Percentiles rank a stretch among this genome's conserved stretches.
Conservation (phyloP, 2,113 vertebrate genomes). For the Carassius auratus region DNA sequence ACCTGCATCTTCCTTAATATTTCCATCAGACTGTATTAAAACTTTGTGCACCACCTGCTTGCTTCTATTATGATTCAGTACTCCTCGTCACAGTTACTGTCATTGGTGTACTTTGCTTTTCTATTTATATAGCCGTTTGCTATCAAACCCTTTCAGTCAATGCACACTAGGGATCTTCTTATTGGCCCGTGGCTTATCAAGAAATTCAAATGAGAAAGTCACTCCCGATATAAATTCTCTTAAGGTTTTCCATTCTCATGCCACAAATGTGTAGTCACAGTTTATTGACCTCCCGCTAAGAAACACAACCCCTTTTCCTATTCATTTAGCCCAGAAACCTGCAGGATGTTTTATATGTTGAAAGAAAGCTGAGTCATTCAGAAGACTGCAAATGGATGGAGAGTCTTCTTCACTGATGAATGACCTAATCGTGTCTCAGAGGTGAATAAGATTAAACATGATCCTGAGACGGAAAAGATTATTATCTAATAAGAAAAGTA, state of each 20-base stretch:
- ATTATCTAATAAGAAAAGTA: conserved; percentile 10
- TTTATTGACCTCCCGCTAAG: conserved; percentile 57
- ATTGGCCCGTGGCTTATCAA: conserved; percentile 58
- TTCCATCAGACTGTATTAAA: not conserved
- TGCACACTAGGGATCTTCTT: conserved; percentile 58
- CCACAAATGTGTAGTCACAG: conserved; percentile 50
- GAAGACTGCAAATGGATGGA: not conserved
- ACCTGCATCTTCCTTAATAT: not conserved
- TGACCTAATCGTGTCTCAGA: conserved; percentile 3
- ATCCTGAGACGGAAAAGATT: conserved; percentile 12
- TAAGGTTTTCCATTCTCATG: conserved; percentile 53
- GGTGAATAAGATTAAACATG: conserved; percentile 7
- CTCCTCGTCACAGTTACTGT: conserved; percentile 33
- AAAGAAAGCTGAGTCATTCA: not conserved
- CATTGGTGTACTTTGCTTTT: conserved; percentile 17
- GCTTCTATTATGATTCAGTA: conserved; percentile 34
- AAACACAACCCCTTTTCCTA: conserved; percentile 45
- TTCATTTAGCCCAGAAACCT: conserved; percentile 21
- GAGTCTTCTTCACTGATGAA: conserved; percentile 8
- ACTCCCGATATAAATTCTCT: conserved; percentile 54
- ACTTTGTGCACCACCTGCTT: conserved; percentile 28
- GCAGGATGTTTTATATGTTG: conserved; percentile 32
- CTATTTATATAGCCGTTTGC: conserved; percentile 38
- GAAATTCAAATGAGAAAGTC: conserved; percentile 57
- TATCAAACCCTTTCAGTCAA: conserved; percentile 53